Conservation (phyloP, 23 tunicate species). For the Trididemnum clinides region DNA sequence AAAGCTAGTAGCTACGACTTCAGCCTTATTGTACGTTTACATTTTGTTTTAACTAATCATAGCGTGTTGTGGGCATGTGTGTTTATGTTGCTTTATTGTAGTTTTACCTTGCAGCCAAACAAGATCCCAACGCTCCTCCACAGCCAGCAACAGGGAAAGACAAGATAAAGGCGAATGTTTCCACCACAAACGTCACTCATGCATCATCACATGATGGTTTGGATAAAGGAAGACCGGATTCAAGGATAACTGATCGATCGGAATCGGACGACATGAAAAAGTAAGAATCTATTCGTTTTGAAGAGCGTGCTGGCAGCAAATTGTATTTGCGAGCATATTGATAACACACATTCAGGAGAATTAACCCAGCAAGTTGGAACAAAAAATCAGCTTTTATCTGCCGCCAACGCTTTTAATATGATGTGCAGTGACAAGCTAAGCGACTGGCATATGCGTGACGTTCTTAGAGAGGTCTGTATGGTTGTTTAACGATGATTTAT, state of each 20-base stretch:
- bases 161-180: slow-evolving; percentile 50
- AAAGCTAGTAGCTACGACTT: too few relatives aligned
- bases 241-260: slow-evolving; percentile 76
- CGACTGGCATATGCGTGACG: neutral
- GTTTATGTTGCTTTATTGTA: too few relatives aligned
- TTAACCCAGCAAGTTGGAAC: too few relatives aligned
- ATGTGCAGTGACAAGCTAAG: too few relatives aligned
- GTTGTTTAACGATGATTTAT: neutral
- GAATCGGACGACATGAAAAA: slow-evolving; percentile 78
- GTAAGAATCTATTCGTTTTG: slow-evolving; percentile 50
- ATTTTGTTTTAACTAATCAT: too few relatives aligned
- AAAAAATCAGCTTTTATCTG: too few relatives aligned
- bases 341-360: too few relatives aligned
- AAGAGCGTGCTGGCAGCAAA: too few relatives aligned
- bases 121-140: slow-evolving; percentile 15
- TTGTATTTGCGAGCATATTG: too few relatives aligned
- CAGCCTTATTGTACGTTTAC: too few relatives aligned
- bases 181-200: slow-evolving; percentile 51
- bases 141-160: slow-evolving; percentile 21
- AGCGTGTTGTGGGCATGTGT: too few relatives aligned
- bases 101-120: slow-evolving; percentile 40
- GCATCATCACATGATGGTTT: slow-evolving; percentile 58
- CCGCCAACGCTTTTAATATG: too few relatives aligned
- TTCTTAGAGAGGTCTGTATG: neutral
- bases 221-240: slow-evolving; percentile 70